Percentiles rank a stretch among this genome's conserved stretches.
These are phyloP conservation scores for Xanthia togata DNA, from an alignment of 2,888 invertebrate species.

Conservation along the genomic window DNA sequence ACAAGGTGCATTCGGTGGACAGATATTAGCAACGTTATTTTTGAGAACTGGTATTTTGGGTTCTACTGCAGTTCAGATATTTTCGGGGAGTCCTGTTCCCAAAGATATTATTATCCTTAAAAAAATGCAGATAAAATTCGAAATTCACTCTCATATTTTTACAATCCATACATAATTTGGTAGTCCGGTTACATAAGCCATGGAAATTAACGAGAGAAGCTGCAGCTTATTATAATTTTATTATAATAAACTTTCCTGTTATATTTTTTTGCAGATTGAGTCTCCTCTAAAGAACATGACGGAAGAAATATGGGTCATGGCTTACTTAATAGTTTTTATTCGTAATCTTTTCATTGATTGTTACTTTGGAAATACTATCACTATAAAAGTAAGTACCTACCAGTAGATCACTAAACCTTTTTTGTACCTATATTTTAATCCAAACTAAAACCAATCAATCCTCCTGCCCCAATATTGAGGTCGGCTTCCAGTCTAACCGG, in stretches of 20 bases:
- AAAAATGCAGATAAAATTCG: background rate
- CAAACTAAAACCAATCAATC: background rate
- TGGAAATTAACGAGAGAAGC: background rate
- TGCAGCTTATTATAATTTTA: background rate
- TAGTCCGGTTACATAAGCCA: background rate
- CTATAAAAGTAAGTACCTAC: conserved; percentile 72
- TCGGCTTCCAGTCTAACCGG: no score
- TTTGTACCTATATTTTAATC: background rate
- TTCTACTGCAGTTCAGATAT: conserved; percentile 77
- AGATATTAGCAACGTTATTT: conserved; percentile 70
- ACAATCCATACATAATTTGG: background rate
- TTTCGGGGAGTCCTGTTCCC: conserved; percentile 70
- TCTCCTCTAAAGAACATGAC: conserved; percentile 71
- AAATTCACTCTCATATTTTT: background rate
- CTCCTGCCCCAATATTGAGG: no score
- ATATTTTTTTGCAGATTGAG: conserved; percentile 73
- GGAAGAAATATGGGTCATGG: conserved; percentile 74
- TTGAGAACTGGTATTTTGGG: conserved; percentile 71
- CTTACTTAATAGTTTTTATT: conserved; percentile 71
- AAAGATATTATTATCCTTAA: background rate
- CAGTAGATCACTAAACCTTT: background rate
- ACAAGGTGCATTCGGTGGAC: conserved; percentile 72
- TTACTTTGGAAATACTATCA: conserved; percentile 77
- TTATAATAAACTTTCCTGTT: background rate
- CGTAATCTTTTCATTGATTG: conserved; percentile 75